Percentiles rank a stretch among this genome's conserved stretches.
Evolutionary conservation across 2,797 vertebrate species (phyloP).

Genomic region (Lepilemur ruficaudatus): DNA sequence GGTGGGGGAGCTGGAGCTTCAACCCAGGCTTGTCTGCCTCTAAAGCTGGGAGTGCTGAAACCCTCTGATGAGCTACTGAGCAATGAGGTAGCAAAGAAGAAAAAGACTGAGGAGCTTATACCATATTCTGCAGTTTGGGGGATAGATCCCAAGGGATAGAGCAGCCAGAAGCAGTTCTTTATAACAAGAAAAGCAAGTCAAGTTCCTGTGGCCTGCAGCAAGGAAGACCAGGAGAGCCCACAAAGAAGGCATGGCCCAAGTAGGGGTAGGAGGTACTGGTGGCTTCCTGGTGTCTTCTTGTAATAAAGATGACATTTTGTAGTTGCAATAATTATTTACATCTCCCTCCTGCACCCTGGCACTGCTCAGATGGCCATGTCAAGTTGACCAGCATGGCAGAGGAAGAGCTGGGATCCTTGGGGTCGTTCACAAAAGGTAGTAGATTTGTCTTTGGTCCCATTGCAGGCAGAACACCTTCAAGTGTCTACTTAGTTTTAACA

Average conservation of each 20-base stretch:
- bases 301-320: neutral
- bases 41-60: neutral
- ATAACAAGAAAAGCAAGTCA: neutral
- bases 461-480: neutral
- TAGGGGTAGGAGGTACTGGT: neutral
- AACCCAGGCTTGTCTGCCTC: neutral
- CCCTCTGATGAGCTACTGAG: too few relatives aligned
- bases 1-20: neutral
- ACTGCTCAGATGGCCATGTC: neutral
- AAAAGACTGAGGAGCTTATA: neutral
- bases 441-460: neutral
- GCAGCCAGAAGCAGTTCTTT: neutral
- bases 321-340: neutral
- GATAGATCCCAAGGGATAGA: neutral
- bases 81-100: neutral
- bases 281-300: neutral
- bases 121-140: neutral
- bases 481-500: neutral
- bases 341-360: neutral
- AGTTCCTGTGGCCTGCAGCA: neutral
- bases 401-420: neutral
- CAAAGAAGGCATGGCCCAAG: neutral
- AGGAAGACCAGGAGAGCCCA: neutral
- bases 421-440: neutral
- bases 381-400: neutral